Conservation (phyloP, 2,113 vertebrate genomes). For the Phocoena phocoena region DNA sequence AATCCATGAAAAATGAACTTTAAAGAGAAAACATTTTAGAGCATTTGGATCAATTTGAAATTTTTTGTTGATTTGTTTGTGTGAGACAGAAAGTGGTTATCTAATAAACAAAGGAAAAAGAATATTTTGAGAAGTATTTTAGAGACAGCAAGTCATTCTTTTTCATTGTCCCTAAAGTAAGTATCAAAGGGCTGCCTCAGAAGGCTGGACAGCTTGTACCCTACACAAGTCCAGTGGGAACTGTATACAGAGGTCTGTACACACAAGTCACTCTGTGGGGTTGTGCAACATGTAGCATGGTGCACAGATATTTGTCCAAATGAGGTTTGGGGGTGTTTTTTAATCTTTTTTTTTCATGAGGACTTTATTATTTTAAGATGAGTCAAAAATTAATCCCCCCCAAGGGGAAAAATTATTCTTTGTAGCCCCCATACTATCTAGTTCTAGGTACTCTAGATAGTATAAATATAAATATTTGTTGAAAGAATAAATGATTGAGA, state of each 20-base stretch:
- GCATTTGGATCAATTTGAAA: not conserved
- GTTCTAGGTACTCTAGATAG: not conserved
- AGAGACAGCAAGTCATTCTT: not conserved
- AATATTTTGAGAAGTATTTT: not conserved
- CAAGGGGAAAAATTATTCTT: not conserved
- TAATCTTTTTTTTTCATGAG: not conserved
- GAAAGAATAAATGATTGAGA: not conserved
- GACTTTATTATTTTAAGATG: not conserved
- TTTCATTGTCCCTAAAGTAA: not conserved
- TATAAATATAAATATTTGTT: not conserved
- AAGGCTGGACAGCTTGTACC: not conserved
- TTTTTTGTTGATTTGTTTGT: not conserved
- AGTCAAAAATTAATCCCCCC: not conserved
- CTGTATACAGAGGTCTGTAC: not conserved
- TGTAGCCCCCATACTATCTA: not conserved
- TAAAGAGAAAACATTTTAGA: slow-evolving; percentile 24
- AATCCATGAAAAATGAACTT: not conserved
- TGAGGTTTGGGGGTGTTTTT: not conserved
- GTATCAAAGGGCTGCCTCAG: not conserved
- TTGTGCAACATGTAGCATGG: not conserved
- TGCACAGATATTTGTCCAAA: not conserved
- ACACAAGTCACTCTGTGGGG: accelerated
- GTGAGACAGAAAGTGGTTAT: not conserved
- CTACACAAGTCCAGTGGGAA: accelerated
- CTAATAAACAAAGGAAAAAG: not conserved